These are phyloP conservation scores for Formicarius rufipectus DNA, from an alignment of 2,113 vertebrate species.

Conservation along the genomic window DNA sequence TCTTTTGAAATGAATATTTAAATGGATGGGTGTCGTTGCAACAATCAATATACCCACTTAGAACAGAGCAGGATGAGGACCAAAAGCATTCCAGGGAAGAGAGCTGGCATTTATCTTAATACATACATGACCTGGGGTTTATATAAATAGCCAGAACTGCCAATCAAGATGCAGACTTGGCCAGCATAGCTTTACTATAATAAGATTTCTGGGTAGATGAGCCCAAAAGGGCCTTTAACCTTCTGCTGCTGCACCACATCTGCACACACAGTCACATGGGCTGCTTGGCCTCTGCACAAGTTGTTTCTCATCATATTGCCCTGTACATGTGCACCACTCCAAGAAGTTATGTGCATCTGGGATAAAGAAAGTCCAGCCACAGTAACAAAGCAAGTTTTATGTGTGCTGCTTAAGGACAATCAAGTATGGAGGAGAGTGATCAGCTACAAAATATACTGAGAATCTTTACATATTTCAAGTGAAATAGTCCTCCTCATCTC, in stretches of 20 bases:
- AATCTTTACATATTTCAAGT: neutral
- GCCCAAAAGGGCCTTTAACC: neutral
- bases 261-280: neutral
- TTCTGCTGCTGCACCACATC: neutral
- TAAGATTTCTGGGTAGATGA: neutral
- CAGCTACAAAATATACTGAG: neutral
- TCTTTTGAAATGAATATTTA: neutral
- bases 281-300: neutral
- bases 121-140: neutral
- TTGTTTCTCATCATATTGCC: neutral
- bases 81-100: neutral
- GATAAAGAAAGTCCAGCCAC: conserved; percentile 23
- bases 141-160: neutral
- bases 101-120: neutral
- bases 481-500: neutral
- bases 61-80: fast-evolving
- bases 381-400: neutral
- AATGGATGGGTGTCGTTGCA: neutral
- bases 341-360: neutral
- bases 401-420: neutral
- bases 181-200: neutral
- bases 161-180: neutral
- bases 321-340: neutral
- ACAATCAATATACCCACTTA: neutral
- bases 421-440: neutral